A percentile compares a stretch with the other conserved stretches of the same genome.
Evolutionary conservation across 2,888 invertebrate species (phyloP).

Genomic region (Andrena bucephala): DNA sequence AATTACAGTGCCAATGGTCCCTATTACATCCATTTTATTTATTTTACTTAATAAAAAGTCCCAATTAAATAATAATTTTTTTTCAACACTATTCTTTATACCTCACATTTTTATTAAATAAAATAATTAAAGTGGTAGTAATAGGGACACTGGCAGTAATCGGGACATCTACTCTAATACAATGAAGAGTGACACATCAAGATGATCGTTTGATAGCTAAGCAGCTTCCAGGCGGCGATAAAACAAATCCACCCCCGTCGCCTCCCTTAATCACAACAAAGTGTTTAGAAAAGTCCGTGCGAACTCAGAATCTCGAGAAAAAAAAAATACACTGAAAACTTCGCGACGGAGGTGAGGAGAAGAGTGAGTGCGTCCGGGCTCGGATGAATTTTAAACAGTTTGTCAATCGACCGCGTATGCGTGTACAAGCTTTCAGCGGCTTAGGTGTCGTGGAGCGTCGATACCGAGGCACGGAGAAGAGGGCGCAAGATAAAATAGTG

Average conservation of each 20-base stretch:
- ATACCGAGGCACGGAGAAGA: not conserved
- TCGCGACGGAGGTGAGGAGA: not conserved
- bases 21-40: too few species aligned
- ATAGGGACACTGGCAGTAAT: too few species aligned
- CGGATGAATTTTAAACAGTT: constrained; percentile 10
- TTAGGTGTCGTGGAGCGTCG: not conserved
- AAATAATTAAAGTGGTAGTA: too few species aligned
- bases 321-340: not conserved
- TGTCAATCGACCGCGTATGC: not conserved
- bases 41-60: too few species aligned
- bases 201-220: constrained; percentile 26
- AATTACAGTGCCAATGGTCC: too few species aligned
- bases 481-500: constrained; percentile 5
- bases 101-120: too few species aligned
- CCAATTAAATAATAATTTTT: too few species aligned
- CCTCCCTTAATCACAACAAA: not conserved
- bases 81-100: too few species aligned
- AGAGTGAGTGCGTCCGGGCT: not conserved
- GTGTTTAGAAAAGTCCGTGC: not conserved
- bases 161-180: not conserved
- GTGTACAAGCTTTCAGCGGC: not conserved
- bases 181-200: constrained; percentile 25
- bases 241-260: constrained; percentile 5
- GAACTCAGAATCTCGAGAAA: not conserved
- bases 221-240: constrained; percentile 36